Base-by-base conservation (phyloP, 2,113 vertebrate species). In the Rhinichthys klamathensis region DNA sequence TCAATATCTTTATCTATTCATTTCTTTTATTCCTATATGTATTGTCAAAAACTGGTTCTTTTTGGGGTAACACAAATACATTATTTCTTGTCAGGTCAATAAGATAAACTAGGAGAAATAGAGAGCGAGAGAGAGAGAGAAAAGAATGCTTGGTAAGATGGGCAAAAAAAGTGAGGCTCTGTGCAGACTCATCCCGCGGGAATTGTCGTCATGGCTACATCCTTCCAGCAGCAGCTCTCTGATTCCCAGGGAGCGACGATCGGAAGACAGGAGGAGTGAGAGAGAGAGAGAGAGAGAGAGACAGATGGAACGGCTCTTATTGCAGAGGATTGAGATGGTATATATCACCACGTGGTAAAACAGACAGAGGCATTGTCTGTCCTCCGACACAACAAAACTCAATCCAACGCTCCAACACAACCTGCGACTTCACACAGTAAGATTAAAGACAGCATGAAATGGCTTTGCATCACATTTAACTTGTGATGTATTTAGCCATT, bases 131-230 rank as follows among this genome's bases (percentile, higher is more conserved):
- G 49, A 15, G 61, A 6, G n/a, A 51, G 6, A 18, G 9, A 25
- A 58, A 18, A 41, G 54, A 72, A 25, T 23, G 70, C 16, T 51
- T 1, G 32, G 18, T 16, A 30, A 18, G 23, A 63, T 61, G 13
- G 30, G 21, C 2, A 73, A 38, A 61, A 89, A 73, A 44, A 65
- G 23, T 63, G 65, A 41, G 38, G 51, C 32, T 54, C 60, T 21
- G 49, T 90, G 85, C 89, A 87, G 90, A 91, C 90, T 92, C 91
- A 91, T 85, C 93, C 92, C 85, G 85, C 85, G 92, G 92, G 92
- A 94, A 85, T 65, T 89, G 88, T 94, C 86, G 75, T 91, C 92
- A 95, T 94, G 92, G 90, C 90, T 90, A 94, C 91, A 88, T 88
- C 75, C 70, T 83, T 87, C 78, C 89, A 88, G 76, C 49, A 86